Conservation (phyloP, 2,888 invertebrate species). For the Aspidiotus destructor region DNA sequence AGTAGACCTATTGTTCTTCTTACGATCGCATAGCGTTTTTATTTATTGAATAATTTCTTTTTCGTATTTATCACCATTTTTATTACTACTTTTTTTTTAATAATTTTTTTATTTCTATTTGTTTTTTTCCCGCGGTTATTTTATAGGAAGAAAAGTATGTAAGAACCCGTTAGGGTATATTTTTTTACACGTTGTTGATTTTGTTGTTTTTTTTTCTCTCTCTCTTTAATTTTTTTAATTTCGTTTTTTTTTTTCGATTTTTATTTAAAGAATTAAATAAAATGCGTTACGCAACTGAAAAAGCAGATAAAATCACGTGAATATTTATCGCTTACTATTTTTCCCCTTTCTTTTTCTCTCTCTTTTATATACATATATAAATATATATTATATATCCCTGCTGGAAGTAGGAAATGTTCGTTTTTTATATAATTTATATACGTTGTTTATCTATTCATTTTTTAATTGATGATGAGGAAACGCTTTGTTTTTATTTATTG, state of each 20-base stretch:
- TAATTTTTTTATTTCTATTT: conserved; percentile 3
- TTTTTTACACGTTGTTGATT: conserved; percentile 29
- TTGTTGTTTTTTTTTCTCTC: conserved; percentile 28
- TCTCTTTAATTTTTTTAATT: conserved; percentile 15
- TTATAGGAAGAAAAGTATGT: conserved; percentile 19
- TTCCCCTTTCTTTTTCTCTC: neutral
- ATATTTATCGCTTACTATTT: conserved; percentile 20
- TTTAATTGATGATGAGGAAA: neutral
- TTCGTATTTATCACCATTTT: conserved; percentile 30
- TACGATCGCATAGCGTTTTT: conserved; percentile 30
- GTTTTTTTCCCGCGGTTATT: conserved; percentile 13
- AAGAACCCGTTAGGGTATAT: conserved; percentile 27
- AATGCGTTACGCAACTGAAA: conserved; percentile 7
- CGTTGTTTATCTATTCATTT: conserved; percentile 16
- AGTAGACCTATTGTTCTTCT: conserved; percentile 20
- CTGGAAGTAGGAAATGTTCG: conserved; percentile 21
- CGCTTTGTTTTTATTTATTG: conserved; percentile 18
- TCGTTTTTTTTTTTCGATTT: conserved; percentile 13
- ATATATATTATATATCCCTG: conserved; percentile 2
- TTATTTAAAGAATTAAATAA: neutral
- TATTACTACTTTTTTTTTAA: conserved; percentile 21
- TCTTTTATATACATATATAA: neutral
- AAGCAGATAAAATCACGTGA: conserved; percentile 18
- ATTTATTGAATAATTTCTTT: conserved; percentile 19
- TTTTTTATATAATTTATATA: conserved; percentile 18